Base-by-base conservation (phyloP, 2,888 invertebrate genomes). In the Harpagoxenus sublaevis region DNA sequence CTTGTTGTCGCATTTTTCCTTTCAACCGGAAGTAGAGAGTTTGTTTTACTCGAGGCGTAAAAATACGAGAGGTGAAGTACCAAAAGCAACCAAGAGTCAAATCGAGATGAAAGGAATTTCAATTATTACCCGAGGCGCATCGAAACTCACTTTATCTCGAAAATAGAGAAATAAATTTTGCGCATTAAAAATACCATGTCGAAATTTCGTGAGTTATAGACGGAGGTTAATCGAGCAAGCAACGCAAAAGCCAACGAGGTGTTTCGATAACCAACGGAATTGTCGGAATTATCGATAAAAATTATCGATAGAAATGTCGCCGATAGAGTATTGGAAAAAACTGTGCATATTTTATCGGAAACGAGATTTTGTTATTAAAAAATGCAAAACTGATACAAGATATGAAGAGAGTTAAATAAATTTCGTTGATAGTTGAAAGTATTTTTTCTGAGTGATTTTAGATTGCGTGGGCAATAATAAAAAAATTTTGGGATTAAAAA, bases 91-190 rank as follows among this genome's bases (percentile, higher is more conserved):
- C 23, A 48, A n/a, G 35, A 71, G 60, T 71, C 48, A 48, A 23
- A 18, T 60, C 35, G 73, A 81, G 79, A 71, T 81, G 79, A 81
- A 81, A 71, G 60, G 79, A 81, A 81, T 81, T 81, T 81, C 60
- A 81, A 71, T 81, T 81, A 71, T 81, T 81, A 71, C 48, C 9
- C 28, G 60, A 53, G 57, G 45, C 35, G 51, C 65, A 63, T 53
- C 77, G 53, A 18, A 23, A 9, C 23, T 60, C 18, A 23, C 23
- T 78, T 60, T 60, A 71, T 48, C 35, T 70, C 12, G 48, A 60
- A 31, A 51, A 60, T 39, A 15, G 23, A 60, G n/a, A 48, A 48
- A 60, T 70, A 79, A 70, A 35, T 62, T 48, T 51, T 60, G 60
- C 18, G 23, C 60, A 81, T 81, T 71, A 81, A 71, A 81, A 81